phyloP scores from a whole-genome alignment of 2,888 invertebrate species.

The Metallyticus violacea region DNA sequence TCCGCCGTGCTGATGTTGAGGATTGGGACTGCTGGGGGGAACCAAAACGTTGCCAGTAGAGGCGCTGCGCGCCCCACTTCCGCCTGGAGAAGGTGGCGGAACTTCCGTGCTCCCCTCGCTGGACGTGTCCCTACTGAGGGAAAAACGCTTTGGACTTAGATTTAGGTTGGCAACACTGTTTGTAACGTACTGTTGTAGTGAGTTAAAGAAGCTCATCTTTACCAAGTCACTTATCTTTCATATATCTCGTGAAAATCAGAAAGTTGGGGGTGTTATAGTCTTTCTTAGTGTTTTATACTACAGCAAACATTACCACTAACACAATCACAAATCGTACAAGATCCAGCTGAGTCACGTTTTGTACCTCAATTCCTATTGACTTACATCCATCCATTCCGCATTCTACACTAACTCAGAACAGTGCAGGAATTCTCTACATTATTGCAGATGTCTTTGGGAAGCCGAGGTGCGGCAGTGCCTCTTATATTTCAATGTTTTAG shows the following conservation, averaged over 20 bases:
- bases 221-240: background rate
- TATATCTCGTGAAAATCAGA: too few species aligned
- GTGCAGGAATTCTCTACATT: too few species aligned
- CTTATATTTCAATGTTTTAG: too few species aligned
- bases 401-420: too few species aligned
- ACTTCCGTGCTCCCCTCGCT: conserved; percentile 31
- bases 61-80: conserved; percentile 54
- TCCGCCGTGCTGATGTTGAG: conserved; percentile 34
- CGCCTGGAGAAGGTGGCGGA: conserved; percentile 36
- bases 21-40: background rate
- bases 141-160: conserved; percentile 71
- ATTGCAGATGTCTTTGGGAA: too few species aligned
- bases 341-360: too few species aligned
- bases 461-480: too few species aligned
- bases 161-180: conserved; percentile 80
- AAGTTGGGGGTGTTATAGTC: too few species aligned
- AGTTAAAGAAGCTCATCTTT: conserved; percentile 80
- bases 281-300: background rate
- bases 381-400: too few species aligned
- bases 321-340: too few species aligned
- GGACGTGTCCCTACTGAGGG: conserved; percentile 59
- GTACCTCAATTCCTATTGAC: too few species aligned
- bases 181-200: conserved; percentile 80
- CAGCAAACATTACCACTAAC: background rate
- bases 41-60: conserved; percentile 45